A percentile compares a stretch with the other conserved stretches of the same genome.
phyloP scores from a whole-genome alignment of 2,888 invertebrate species.

The Dyspetes luteomarginatus region DNA sequence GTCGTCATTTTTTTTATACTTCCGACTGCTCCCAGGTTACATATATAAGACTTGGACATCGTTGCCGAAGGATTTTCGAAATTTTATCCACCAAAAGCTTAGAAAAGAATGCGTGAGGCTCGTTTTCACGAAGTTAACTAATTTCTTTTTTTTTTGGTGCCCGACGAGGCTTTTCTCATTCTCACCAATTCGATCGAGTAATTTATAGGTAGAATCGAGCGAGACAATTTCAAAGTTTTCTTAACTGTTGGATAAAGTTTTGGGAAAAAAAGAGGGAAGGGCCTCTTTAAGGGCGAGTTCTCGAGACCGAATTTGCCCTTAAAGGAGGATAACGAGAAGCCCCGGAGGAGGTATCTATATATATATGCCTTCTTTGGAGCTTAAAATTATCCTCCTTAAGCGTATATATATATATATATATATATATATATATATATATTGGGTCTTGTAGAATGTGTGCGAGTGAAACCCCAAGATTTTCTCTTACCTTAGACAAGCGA shows the following conservation, averaged over 20 bases:
- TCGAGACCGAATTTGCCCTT: conserved; percentile 12
- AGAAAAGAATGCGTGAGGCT: too few relatives aligned
- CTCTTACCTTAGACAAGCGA: conserved; percentile 11
- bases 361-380: too few relatives aligned
- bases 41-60: too few relatives aligned
- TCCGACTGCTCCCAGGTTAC: too few relatives aligned
- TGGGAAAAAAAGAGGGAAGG: conserved; percentile 32
- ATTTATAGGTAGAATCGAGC: conserved; percentile 61
- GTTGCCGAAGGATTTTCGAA: too few relatives aligned
- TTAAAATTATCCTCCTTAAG: too few relatives aligned
- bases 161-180: conserved; percentile 18
- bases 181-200: conserved; percentile 45
- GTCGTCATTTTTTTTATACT: too few relatives aligned
- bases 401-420: too few relatives aligned
- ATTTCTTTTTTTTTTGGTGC: neutral
- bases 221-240: conserved; percentile 46
- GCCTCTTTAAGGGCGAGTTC: conserved; percentile 7
- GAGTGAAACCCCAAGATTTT: conserved; percentile 59
- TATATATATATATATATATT: too few relatives aligned
- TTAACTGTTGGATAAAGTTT: conserved; percentile 24
- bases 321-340: conserved; percentile 51
- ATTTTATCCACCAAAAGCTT: too few relatives aligned
- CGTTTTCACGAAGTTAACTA: too few relatives aligned
- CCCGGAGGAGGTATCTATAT: conserved; percentile 14
- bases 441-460: conserved; percentile 34